These are phyloP conservation scores for Amniataba percoides DNA, from an alignment of 2,797 vertebrate genomes.

Conservation along the genomic window DNA sequence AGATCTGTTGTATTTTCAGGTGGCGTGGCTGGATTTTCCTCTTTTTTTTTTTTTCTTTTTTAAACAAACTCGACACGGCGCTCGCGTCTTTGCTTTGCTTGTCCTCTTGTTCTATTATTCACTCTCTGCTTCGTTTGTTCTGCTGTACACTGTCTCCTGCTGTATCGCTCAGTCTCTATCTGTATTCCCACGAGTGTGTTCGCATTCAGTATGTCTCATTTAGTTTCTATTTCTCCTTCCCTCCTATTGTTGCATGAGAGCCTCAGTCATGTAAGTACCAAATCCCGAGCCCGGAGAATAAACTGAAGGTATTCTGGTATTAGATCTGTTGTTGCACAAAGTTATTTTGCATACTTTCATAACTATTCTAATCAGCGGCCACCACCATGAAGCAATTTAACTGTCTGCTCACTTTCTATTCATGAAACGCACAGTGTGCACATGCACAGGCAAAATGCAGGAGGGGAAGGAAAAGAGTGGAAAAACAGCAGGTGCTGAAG, in stretches of 20 bases:
- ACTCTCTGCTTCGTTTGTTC: slow-evolving; percentile 63
- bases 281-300: slow-evolving; percentile 41
- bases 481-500: not conserved
- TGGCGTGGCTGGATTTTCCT: slow-evolving; percentile 26
- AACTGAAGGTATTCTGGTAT: slow-evolving; percentile 16
- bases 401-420: not conserved
- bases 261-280: slow-evolving; percentile 40
- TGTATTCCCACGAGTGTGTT: slow-evolving; percentile 60
- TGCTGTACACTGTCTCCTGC: slow-evolving; percentile 56
- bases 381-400: not conserved
- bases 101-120: slow-evolving; percentile 75
- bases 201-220: slow-evolving; percentile 62
- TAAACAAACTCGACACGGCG: slow-evolving; percentile 43
- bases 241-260: slow-evolving; percentile 53
- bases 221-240: slow-evolving; percentile 48
- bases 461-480: not conserved
- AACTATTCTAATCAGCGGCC: not conserved
- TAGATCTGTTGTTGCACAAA: slow-evolving; percentile 2
- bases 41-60: not conserved
- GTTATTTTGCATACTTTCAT: not conserved
- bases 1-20: slow-evolving; percentile 61
- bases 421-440: not conserved
- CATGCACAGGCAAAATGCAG: not conserved
- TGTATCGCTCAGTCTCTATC: slow-evolving; percentile 56
- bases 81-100: slow-evolving; percentile 30